These are phyloP conservation scores for Fragum whitleyi DNA, from an alignment of 2,888 invertebrate species.

Conservation along the genomic window DNA sequence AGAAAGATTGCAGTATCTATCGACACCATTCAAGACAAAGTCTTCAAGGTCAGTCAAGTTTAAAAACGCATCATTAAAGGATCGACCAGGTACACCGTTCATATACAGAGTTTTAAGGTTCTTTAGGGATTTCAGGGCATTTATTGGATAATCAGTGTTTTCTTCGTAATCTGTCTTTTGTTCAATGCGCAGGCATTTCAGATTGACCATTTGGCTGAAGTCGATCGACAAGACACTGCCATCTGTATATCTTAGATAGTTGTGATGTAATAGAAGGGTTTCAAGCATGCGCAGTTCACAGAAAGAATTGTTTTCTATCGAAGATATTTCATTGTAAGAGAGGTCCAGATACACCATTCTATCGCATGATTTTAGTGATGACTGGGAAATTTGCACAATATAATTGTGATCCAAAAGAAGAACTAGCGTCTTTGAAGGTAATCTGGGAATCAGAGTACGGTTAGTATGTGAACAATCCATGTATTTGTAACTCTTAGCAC, in stretches of 20 bases:
- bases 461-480: neutral
- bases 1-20: neutral
- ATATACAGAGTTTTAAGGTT: neutral
- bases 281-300: neutral
- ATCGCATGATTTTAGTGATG: neutral
- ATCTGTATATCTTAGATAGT: neutral
- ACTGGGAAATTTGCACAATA: neutral
- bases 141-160: neutral
- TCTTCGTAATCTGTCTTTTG: neutral
- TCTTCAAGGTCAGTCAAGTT: neutral
- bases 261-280: neutral
- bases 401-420: neutral
- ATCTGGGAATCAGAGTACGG: neutral
- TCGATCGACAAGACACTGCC: neutral
- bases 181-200: neutral
- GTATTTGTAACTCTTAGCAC: neutral
- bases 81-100: neutral
- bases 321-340: slow-evolving; percentile 1
- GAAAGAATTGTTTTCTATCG: neutral
- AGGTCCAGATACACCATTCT: neutral
- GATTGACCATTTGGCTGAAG: neutral
- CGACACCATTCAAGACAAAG: neutral
- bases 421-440: neutral
- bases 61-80: neutral
- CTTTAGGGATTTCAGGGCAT: neutral